Percentiles rank a stretch among this genome's conserved stretches.
Evolutionary conservation across 2,797 vertebrate species (phyloP).

Genomic region (Sebastes nivosus): DNA sequence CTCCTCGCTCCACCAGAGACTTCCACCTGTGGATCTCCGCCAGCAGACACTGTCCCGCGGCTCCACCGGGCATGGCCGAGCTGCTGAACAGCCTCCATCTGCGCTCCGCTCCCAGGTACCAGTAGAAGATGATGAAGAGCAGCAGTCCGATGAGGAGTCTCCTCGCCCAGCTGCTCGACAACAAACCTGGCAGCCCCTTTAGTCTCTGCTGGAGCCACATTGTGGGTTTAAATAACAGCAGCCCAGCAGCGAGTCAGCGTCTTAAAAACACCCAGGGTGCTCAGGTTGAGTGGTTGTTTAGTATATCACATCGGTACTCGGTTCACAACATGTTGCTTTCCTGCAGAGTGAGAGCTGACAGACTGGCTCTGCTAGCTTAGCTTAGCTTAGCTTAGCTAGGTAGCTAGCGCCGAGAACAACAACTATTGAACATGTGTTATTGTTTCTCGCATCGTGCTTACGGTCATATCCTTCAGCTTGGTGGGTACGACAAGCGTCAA

Average conservation of each 20-base stretch:
- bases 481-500: too few species aligned
- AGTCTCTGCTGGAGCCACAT: slow-evolving; percentile 96
- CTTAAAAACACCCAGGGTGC: slow-evolving; percentile 3
- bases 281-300: background rate
- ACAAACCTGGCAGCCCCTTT: slow-evolving; percentile 91
- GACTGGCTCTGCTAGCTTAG: slow-evolving; percentile 15
- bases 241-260: slow-evolving; percentile 13
- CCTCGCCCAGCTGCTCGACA: slow-evolving; percentile 95
- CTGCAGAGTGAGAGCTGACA: background rate
- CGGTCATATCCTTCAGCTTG: background rate
- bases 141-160: slow-evolving; percentile 86
- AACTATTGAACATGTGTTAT: background rate
- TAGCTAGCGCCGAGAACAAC: slow-evolving; percentile 27
- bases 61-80: slow-evolving; percentile 76
- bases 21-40: slow-evolving; percentile 87
- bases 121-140: slow-evolving; percentile 88
- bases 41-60: slow-evolving; percentile 85
- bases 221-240: background rate
- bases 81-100: slow-evolving; percentile 77
- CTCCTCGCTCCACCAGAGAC: slow-evolving; percentile 83
- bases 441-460: slow-evolving; percentile 42
- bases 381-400: slow-evolving; percentile 37
- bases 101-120: slow-evolving; percentile 86
- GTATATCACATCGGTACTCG: slow-evolving; percentile 6
- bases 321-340: background rate